phyloP scores from a whole-genome alignment of 2,113 vertebrate genomes.

The Hippocampus guttulatus region DNA sequence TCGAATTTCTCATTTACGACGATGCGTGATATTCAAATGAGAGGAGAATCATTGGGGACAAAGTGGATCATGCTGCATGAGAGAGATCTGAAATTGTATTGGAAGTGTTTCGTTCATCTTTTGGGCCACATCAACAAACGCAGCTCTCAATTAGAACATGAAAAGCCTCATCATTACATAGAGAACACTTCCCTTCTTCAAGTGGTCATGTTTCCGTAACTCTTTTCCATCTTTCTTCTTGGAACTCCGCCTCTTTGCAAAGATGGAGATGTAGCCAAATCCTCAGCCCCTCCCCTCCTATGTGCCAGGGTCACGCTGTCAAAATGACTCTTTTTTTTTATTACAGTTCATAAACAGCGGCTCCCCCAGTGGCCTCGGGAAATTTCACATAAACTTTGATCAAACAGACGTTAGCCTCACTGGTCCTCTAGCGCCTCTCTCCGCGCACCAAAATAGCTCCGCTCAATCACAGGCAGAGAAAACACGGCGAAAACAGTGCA shows the following conservation, averaged over 20 bases:
- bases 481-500: constrained; percentile 77
- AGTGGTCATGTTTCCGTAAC: background rate
- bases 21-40: constrained; percentile 40
- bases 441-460: constrained; percentile 70
- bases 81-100: constrained; percentile 52
- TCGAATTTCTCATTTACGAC: constrained; percentile 44
- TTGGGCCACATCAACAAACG: background rate
- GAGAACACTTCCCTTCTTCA: background rate
- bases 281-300: constrained; percentile 20
- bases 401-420: constrained; percentile 85
- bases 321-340: constrained; percentile 99
- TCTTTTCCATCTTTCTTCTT: constrained; percentile 10
- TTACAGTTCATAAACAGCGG: constrained; percentile 99
- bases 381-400: constrained; percentile 97
- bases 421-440: constrained; percentile 70
- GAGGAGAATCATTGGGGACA: constrained; percentile 33
- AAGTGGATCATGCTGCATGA: constrained; percentile 43
- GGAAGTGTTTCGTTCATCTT: constrained; percentile 59
- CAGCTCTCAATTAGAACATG: background rate
- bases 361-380: constrained; percentile 83
- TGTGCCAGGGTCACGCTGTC: constrained; percentile 81
- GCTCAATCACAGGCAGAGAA: constrained; percentile 75
- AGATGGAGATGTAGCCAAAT: constrained; percentile 82
- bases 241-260: constrained; percentile 75
- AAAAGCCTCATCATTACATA: background rate